Conservation (phyloP, 2,113 vertebrate species). For the Cyprinodon brontotheroides region DNA sequence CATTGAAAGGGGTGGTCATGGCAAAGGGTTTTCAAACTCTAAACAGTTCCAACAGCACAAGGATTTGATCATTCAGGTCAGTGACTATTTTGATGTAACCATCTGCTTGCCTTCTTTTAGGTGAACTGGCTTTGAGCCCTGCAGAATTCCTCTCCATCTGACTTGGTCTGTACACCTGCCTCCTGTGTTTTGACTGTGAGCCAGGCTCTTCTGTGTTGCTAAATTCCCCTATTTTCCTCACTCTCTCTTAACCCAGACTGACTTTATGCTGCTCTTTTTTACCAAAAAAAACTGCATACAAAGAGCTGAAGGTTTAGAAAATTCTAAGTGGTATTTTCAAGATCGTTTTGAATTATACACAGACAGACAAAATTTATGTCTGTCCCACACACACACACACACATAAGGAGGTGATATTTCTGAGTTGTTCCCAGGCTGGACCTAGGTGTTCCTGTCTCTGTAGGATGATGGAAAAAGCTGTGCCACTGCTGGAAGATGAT, state of each 20-base stretch:
- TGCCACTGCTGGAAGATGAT: slow-evolving; percentile 49
- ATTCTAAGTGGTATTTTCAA: not conserved
- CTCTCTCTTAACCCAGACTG: not conserved
- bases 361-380: slow-evolving; percentile 56
- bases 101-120: slow-evolving; percentile 28
- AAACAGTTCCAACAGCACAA: slow-evolving; percentile 10
- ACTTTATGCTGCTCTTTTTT: slow-evolving; percentile 26
- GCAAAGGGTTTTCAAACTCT: slow-evolving; percentile 10
- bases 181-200: slow-evolving; percentile 22
- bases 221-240: not conserved
- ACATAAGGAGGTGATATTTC: slow-evolving; percentile 28
- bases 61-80: slow-evolving; percentile 15
- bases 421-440: slow-evolving; percentile 51
- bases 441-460: slow-evolving; percentile 35
- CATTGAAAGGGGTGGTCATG: slow-evolving; percentile 10
- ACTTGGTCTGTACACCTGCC: slow-evolving; percentile 33
- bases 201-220: slow-evolving; percentile 22
- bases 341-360: not conserved
- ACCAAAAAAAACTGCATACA: not conserved
- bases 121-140: slow-evolving; percentile 10
- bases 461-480: slow-evolving; percentile 62
- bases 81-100: slow-evolving; percentile 23
- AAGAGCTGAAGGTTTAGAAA: not conserved
- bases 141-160: slow-evolving; percentile 43
- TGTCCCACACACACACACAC: slow-evolving; percentile 8